Percentiles rank a stretch among this genome's conserved stretches.
These are phyloP conservation scores for Cantharis flavilabris DNA, from an alignment of 2,888 invertebrate species.

Conservation along the genomic window DNA sequence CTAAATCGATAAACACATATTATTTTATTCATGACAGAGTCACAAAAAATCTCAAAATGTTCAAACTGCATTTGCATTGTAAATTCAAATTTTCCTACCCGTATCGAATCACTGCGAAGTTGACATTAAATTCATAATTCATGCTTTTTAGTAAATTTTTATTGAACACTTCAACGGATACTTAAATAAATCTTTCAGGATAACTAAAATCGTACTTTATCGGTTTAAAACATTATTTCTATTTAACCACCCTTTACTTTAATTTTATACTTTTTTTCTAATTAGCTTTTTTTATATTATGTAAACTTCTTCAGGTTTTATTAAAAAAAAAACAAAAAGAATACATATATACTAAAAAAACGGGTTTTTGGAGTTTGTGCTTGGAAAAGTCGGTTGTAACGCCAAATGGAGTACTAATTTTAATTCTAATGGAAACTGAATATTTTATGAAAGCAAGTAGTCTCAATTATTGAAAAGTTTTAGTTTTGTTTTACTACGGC, in stretches of 20 bases:
- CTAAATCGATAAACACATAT: constrained; percentile 2
- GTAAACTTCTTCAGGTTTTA: too few species aligned
- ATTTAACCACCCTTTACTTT: background rate
- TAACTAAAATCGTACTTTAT: background rate
- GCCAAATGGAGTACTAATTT: too few species aligned
- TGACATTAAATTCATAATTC: constrained; percentile 22
- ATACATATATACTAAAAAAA: too few species aligned
- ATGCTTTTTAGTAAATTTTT: constrained; percentile 11
- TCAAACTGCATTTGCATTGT: constrained; percentile 8
- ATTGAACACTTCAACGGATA: constrained; percentile 3
- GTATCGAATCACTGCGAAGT: constrained; percentile 7
- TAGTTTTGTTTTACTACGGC: too few species aligned
- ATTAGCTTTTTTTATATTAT: too few species aligned
- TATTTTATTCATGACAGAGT: constrained; percentile 6
- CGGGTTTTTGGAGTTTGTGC: too few species aligned
- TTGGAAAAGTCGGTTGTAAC: too few species aligned
- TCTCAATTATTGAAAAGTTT: too few species aligned
- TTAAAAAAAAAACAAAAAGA: too few species aligned
- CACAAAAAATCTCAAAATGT: constrained; percentile 5
- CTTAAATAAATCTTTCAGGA: constrained; percentile 2
- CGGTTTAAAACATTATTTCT: background rate
- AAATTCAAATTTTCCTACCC: constrained; percentile 16
- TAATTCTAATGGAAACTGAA: too few species aligned
- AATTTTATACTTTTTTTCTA: background rate
- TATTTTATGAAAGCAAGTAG: too few species aligned